Base-by-base conservation (phyloP, 2,113 vertebrate genomes). In the Dicaeum eximium region DNA sequence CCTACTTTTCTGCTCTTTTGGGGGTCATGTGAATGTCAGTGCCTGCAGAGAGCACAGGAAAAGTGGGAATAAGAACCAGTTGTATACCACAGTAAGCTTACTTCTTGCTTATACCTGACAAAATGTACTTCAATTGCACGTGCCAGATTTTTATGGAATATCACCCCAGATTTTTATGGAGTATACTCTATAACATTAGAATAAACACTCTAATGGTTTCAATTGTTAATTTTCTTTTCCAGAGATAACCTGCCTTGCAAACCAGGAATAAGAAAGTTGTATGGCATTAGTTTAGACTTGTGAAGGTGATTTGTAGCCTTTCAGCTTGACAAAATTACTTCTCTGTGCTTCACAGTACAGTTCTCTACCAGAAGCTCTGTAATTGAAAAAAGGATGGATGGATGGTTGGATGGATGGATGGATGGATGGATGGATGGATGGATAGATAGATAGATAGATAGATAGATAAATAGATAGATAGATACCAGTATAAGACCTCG, bases 101-200 rank as follows among this genome's bases (percentile, higher is more conserved):
- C 80, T 86, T 81, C 44, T 86, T 53, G 17, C 56, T 87, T 74
- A 24, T 23, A 61, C 73, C 83, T 96, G 90, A 93, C 93, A 96
- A 96, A 97, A 94, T 84, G 79, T 84, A 89, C 95, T 97, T 96
- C 94, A 88, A n/a, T 73, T 93, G 83, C 69, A 47, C 61, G 58
- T 92, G 75, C 94, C 80, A 94, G 71, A 80, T 95, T 87, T 92
- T 96, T 93, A 73, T 65, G 58, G 90, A 87, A 50, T 86, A 88
- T 93, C 89, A 80, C 87, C 86, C 90, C 80, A 94, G 71, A 80
- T 95, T 87, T 92, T 96, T 93, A 73, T 65, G 58, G 90, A 87
- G 53, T 86, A 88, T 93, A 80, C 87, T 84, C 90, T n/a, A n/a
- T n/a, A n/a, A n/a, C n/a, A n/a, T n/a, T n/a, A n/a, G n/a, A n/a